phyloP scores from a whole-genome alignment of 2,888 invertebrate species.

The Andrena dorsata region DNA sequence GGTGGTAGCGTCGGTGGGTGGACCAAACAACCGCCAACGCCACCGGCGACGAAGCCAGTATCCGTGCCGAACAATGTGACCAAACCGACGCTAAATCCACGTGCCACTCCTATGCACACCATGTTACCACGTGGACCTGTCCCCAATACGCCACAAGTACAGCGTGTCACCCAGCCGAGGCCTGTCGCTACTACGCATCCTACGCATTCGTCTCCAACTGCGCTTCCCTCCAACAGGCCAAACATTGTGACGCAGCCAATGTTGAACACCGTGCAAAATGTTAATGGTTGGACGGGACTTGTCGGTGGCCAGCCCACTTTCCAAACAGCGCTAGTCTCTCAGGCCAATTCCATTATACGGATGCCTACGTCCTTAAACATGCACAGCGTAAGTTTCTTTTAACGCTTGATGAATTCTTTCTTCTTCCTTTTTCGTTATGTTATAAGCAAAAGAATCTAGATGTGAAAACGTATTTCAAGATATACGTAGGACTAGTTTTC shows the following conservation, averaged over 20 bases:
- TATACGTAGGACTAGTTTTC: neutral
- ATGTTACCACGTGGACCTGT: conserved; percentile 77
- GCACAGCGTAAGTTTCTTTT: conserved; percentile 81
- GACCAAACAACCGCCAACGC: conserved; percentile 92
- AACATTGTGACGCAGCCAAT: conserved; percentile 79
- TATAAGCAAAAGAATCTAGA: neutral
- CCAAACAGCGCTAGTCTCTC: conserved; percentile 80
- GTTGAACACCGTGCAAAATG: conserved; percentile 82
- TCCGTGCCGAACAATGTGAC: conserved; percentile 77
- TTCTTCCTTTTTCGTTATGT: neutral
- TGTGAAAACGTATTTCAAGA: neutral
- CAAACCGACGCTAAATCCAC: conserved; percentile 77
- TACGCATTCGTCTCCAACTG: conserved; percentile 80
- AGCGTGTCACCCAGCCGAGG: conserved; percentile 80
- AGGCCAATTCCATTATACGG: conserved; percentile 82
- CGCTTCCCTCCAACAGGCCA: conserved; percentile 76
- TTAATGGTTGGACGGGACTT: conserved; percentile 85
- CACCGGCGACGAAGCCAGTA: conserved; percentile 86
- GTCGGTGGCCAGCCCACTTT: conserved; percentile 84
- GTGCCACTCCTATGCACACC: conserved; percentile 69
- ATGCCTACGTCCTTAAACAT: conserved; percentile 81
- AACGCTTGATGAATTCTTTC: neutral
- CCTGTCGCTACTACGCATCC: conserved; percentile 78
- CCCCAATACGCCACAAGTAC: conserved; percentile 67
- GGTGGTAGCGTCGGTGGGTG: conserved; percentile 88